Base-by-base conservation (phyloP, 2,888 invertebrate genomes). In the Malachius bipustulatus region DNA sequence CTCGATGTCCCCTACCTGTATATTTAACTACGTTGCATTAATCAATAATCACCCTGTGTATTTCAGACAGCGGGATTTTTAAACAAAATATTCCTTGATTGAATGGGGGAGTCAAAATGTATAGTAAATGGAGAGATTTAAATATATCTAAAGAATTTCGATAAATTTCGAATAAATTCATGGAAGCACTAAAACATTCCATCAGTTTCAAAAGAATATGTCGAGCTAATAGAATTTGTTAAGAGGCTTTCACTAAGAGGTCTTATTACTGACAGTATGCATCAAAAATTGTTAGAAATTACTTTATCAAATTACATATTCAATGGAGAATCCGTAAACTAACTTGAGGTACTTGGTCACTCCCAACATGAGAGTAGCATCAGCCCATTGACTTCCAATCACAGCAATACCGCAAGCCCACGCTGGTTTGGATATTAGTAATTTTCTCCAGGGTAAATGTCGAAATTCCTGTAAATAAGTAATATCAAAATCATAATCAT, bases 301-400 rank as follows among this genome's bases (percentile, higher is more conserved):
- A 24, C 8, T 8, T 8, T 8, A 24, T 8, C 9, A 24, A 24
- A 43, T 62, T 57, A 70, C 71, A 42, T 70, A 69, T 42, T 68
- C 70, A 16, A 70, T 67, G 1, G 70, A 69, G 47, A 69, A 71
- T 35, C 71, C 71, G 40, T 71, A 71, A 34, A 71, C 71, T 19
- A 71, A 57, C 49, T 71, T 71, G 26, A 71, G 56, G 45, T 71
- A 71, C 48, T 71, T 71, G 2, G 70, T 70, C 47, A 69, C 70
- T 2, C 71, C 71, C 15, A 71, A 59, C 52, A 71, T 68, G 3
- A 71, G 58, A 2, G 71, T 71, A 1, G 70, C 70, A 44, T 71
- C 70, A 10, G 71, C 71, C 71, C 71, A 71, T 54, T 71, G 71
- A 47, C 69, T 70, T 4, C 71, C 71, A 55, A 71, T 64, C 0